Evolutionary conservation across 2,888 invertebrate species (phyloP).

Genomic region (Margaritifera margaritifera): DNA sequence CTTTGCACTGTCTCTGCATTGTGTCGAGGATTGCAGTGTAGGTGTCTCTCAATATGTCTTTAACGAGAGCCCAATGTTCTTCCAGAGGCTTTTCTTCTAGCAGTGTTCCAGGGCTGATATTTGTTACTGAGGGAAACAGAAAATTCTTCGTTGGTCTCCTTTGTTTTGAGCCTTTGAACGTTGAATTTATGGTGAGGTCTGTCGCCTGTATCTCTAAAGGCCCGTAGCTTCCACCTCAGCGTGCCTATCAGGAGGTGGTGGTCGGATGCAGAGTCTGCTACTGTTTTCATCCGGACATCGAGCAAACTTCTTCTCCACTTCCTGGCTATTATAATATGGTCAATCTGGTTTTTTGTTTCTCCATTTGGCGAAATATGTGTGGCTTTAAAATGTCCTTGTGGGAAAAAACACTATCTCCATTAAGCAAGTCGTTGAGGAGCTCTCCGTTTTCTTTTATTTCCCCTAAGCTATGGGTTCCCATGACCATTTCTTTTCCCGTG

Average conservation of each 20-base stretch:
- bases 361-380: too few relatives aligned
- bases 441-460: slow-evolving; percentile 1
- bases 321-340: too few relatives aligned
- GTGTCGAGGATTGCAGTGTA: not conserved
- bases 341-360: too few relatives aligned
- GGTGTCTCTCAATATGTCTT: not conserved
- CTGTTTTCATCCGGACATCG: slow-evolving; percentile 3
- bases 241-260: slow-evolving; percentile 8
- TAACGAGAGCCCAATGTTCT: not conserved
- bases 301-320: slow-evolving; percentile 7
- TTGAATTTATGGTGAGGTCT: not conserved
- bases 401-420: slow-evolving; percentile 13
- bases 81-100: not conserved
- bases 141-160: not conserved
- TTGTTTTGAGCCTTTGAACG: not conserved
- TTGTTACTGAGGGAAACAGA: too few relatives aligned
- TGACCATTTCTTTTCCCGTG: too few relatives aligned
- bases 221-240: slow-evolving; percentile 1
- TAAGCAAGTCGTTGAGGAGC: slow-evolving; percentile 13
- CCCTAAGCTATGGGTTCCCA: too few relatives aligned
- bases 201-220: not conserved
- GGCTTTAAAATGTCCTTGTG: slow-evolving; percentile 18
- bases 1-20: not conserved
- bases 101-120: not conserved
- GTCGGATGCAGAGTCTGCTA: slow-evolving; percentile 4